phyloP scores from a whole-genome alignment of 2,113 vertebrate species.

The Sorex fumeus region DNA sequence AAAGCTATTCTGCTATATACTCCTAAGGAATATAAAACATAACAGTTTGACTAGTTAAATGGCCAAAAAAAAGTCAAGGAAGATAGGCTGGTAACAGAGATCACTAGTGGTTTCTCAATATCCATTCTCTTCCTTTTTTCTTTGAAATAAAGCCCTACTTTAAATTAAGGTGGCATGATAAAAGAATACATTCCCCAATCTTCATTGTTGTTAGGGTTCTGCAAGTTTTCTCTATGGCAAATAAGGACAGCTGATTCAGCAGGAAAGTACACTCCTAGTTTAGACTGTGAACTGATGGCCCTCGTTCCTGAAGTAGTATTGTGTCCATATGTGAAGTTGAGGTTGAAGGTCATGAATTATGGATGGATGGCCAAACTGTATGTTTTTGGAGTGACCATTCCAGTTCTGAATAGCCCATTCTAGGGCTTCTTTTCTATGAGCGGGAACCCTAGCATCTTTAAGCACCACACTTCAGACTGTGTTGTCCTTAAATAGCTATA shows the following conservation, averaged over 20 bases:
- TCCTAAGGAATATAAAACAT: background rate
- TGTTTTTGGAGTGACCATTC: background rate
- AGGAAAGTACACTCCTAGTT: background rate
- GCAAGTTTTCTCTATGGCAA: background rate
- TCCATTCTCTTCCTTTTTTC: background rate
- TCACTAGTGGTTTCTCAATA: background rate
- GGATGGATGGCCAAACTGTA: background rate
- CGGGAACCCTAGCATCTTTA: background rate
- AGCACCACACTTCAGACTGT: constrained; percentile 43
- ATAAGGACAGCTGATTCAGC: background rate
- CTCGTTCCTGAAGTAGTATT: background rate
- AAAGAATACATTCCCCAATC: background rate
- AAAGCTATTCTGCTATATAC: background rate
- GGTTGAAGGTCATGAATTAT: background rate
- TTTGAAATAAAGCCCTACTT: constrained; percentile 26
- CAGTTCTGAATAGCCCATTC: background rate
- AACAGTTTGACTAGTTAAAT: background rate
- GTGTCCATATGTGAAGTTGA: background rate
- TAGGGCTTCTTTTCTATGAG: background rate
- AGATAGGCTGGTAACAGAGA: background rate
- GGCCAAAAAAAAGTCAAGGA: background rate
- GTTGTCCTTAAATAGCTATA: constrained; percentile 46
- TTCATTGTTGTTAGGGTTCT: background rate
- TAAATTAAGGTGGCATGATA: background rate
- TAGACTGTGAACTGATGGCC: background rate